Percentiles rank a stretch among this genome's conserved stretches.
These are phyloP conservation scores for Drosophila serrata DNA, from an alignment of 1,140 invertebrate genomes.

Conservation along the genomic window DNA sequence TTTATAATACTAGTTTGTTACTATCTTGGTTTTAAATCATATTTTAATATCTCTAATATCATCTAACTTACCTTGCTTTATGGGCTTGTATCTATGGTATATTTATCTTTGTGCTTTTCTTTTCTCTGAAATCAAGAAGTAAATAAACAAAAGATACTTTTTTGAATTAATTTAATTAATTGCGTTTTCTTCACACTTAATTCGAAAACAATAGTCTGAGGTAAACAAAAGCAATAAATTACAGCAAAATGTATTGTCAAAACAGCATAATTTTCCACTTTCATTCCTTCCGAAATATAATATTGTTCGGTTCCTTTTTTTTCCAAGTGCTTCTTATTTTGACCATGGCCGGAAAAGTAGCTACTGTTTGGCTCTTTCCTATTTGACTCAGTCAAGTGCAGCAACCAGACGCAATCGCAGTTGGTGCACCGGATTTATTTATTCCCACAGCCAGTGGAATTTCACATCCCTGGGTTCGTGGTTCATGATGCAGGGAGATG, in stretches of 20 bases:
- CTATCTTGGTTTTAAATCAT: too few species aligned
- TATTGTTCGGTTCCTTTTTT: neutral
- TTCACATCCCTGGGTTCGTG: constrained; percentile 1
- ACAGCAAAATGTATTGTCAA: rapidly evolving
- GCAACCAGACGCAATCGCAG: constrained; percentile 17
- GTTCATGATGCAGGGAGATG: constrained; percentile 4
- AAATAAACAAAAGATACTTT: neutral
- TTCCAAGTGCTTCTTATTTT: constrained; percentile 14
- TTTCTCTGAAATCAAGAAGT: too few species aligned
- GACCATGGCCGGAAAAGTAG: constrained; percentile 42
- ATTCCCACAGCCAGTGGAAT: constrained; percentile 43
- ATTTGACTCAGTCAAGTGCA: constrained; percentile 34
- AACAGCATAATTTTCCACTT: neutral
- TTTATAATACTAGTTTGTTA: too few species aligned
- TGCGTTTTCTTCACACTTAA: neutral
- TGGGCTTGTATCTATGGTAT: too few species aligned
- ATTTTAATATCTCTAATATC: too few species aligned
- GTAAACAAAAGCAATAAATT: too few species aligned
- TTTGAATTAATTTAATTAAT: neutral
- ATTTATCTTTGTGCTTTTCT: too few species aligned
- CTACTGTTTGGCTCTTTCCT: constrained; percentile 31
- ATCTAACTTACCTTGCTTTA: too few species aligned
- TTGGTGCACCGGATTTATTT: constrained; percentile 53
- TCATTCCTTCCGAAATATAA: too few species aligned
- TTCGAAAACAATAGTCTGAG: too few species aligned